Conservation (phyloP, 1,140 invertebrate species). For the Trachymyrmex cornetzi region DNA sequence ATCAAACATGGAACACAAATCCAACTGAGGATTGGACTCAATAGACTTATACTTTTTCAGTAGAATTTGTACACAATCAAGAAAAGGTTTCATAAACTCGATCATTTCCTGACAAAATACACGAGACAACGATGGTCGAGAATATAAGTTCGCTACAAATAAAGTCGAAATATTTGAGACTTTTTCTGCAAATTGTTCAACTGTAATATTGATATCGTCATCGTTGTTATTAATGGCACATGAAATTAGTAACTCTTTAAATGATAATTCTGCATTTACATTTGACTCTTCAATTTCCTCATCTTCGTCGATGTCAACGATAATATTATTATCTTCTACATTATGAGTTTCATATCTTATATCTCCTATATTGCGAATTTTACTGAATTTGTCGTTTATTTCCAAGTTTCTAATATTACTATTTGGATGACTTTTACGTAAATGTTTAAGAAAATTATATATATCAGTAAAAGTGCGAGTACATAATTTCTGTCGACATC, state of each 20-base stretch:
- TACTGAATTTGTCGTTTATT: background rate
- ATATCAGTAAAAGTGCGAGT: slow-evolving; percentile 19
- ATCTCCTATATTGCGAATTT: background rate
- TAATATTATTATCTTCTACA: too few relatives aligned
- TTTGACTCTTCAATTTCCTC: too few relatives aligned
- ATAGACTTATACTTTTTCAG: background rate
- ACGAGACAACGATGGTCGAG: background rate
- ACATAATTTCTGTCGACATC: slow-evolving; percentile 3
- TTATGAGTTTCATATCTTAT: background rate
- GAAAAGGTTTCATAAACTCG: background rate
- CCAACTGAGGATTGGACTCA: background rate
- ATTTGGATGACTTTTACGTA: background rate
- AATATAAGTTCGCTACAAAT: slow-evolving; percentile 31
- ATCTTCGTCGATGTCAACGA: too few relatives aligned
- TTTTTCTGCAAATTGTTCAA: background rate
- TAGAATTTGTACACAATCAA: background rate
- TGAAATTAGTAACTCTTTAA: background rate
- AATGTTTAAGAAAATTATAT: slow-evolving; percentile 27
- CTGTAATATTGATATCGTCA: background rate
- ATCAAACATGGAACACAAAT: slow-evolving; percentile 11
- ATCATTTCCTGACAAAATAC: slow-evolving; percentile 26
- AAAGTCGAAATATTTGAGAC: background rate
- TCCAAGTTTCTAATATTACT: background rate
- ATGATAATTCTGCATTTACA: too few relatives aligned
- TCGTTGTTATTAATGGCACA: background rate